Base-by-base conservation (phyloP, 2,113 vertebrate genomes). In the Pardalotus punctatus region DNA sequence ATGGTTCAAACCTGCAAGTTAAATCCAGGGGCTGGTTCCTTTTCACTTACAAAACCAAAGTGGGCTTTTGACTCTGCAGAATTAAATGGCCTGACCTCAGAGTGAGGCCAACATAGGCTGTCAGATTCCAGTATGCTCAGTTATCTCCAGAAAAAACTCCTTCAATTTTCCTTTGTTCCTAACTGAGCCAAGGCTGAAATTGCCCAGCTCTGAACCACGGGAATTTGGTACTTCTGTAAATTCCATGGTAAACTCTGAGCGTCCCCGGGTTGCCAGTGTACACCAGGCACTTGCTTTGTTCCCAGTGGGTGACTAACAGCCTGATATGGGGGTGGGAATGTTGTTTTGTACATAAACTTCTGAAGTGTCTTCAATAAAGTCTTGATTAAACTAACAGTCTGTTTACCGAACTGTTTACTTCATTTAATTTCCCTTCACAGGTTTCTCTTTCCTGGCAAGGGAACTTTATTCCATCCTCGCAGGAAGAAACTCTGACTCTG, bases 281-380 rank as follows among this genome's bases (percentile, higher is more conserved):
- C 45, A 92, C 57, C 67, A 77, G 91, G 77, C 86, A 18, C 60
- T 81, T 38, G 65, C 77, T 95, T 71, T 92, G 69, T 40, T 96
- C 77, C 93, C 83, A 31, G 72, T 6, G 77, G 48, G 69, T 60
- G 86, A 92, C 86, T 74, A 84, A 74, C 73, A 86, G 56, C 70
- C 95, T 57, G 77, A 60, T 50, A 13, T 2, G 42, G 81, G 88
- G 81, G 89, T 81, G 89, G 94, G 89, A 86, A 91, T 79, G 81
- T 91, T 93, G 86, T 92, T 96, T 96, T 96, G 96, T 94, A 96
- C 73, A 87, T 84, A 69, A 77, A 95, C 91, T 81, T 62, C 91
- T 93, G 6, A 85, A 71, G 22, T 33, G 86, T 96, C 83, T 94
- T 79, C 86, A 97, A 95, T 96, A 96, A 97, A 97, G 58, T 67